Evolutionary conservation across 2,888 invertebrate species (phyloP).

Genomic region (Ischnura elegans): DNA sequence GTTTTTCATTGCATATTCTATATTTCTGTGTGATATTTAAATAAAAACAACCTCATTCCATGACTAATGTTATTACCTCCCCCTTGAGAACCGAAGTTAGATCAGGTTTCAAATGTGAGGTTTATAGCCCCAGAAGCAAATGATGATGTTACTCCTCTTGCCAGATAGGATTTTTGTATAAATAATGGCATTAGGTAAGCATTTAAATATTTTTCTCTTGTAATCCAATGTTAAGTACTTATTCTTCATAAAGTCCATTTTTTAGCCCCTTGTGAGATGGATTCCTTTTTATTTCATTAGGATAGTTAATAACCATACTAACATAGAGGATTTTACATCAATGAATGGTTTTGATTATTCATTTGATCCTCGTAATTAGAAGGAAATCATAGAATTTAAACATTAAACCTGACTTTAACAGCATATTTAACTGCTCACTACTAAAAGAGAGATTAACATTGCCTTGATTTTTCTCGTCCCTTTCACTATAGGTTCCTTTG

Average conservation of each 20-base stretch:
- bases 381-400: background rate
- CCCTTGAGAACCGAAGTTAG: background rate
- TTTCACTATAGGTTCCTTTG: background rate
- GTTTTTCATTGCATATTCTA: background rate
- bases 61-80: background rate
- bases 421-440: background rate
- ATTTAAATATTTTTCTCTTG: constrained; percentile 26
- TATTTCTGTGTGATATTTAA: constrained; percentile 19
- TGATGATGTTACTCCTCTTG: background rate
- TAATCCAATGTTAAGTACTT: background rate
- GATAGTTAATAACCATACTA: background rate
- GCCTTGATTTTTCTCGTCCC: background rate
- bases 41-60: constrained; percentile 2
- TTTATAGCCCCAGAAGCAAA: background rate
- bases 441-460: constrained; percentile 25
- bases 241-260: background rate
- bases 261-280: background rate
- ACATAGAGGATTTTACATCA: background rate
- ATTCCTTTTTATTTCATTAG: background rate
- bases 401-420: background rate
- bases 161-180: constrained; percentile 14
- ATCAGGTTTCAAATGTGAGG: background rate
- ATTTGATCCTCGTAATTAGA: background rate
- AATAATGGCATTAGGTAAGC: constrained; percentile 24
- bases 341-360: background rate